phyloP scores from a whole-genome alignment of 2,888 invertebrate genomes.

The Ectemnius cavifrons region DNA sequence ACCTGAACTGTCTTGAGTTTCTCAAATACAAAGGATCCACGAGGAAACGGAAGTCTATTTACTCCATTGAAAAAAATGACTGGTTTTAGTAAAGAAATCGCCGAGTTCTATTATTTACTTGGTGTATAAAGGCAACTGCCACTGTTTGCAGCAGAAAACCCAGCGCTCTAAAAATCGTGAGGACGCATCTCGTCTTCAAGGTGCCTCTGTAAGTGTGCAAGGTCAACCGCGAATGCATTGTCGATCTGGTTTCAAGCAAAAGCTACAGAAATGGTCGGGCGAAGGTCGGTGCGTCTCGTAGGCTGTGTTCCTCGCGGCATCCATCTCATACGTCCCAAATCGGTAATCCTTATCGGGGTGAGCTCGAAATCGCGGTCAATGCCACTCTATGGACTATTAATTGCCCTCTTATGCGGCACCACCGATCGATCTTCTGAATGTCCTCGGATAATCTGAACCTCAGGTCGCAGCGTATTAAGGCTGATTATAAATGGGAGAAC shows the following conservation, averaged over 20 bases:
- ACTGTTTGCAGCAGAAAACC: neutral
- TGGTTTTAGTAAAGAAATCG: neutral
- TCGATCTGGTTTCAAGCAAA: constrained; percentile 47
- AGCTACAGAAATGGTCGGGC: constrained; percentile 39
- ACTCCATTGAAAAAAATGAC: neutral
- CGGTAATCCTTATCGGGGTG: constrained; percentile 49
- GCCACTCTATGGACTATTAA: constrained; percentile 52
- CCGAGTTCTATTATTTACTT: neutral
- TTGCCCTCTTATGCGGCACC: constrained; percentile 33
- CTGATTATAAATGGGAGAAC: neutral
- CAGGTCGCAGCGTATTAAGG: constrained; percentile 11
- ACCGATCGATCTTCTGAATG: constrained; percentile 43
- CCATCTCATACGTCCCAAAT: constrained; percentile 47
- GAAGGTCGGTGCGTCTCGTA: constrained; percentile 53
- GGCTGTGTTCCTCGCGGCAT: constrained; percentile 29
- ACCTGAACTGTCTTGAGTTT: neutral
- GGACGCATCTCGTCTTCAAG: constrained; percentile 31
- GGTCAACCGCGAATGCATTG: constrained; percentile 42
- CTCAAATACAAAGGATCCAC: neutral
- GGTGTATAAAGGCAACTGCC: neutral
- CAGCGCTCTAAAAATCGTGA: neutral
- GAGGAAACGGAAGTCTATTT: neutral
- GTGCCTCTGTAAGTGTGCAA: constrained; percentile 37
- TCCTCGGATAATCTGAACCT: constrained; percentile 28
- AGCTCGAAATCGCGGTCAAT: constrained; percentile 68